Conservation (phyloP, 23 tunicate genomes). For the Aplidium turbinatum region DNA sequence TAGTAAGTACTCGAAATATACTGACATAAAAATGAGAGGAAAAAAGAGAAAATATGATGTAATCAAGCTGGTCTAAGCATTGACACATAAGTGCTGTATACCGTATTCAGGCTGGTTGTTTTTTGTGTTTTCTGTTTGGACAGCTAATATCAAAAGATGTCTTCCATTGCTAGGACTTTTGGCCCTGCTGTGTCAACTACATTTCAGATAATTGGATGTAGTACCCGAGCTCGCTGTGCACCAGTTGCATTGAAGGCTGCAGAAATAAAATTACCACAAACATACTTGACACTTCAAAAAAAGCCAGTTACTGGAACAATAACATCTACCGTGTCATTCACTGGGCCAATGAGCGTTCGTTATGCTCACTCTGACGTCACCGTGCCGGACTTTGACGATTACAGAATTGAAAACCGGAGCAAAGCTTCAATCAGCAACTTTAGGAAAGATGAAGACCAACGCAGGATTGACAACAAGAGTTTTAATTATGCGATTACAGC, state of each 20-base stretch:
- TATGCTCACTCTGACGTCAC: conserved; percentile 87
- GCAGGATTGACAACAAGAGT: conserved; percentile 61
- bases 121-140: too few species aligned
- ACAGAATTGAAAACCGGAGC: conserved; percentile 32
- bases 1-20: too few species aligned
- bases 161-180: conserved; percentile 47
- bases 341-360: conserved; percentile 62
- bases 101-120: too few species aligned
- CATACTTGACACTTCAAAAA: conserved; percentile 12
- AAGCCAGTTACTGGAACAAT: conserved; percentile 38
- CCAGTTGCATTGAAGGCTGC: conserved; percentile 36
- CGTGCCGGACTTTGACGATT: conserved; percentile 81
- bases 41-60: too few species aligned
- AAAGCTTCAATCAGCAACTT: conserved; percentile 36
- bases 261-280: conserved; percentile 25
- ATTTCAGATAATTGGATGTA: conserved; percentile 44
- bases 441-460: conserved; percentile 61
- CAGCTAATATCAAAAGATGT: too few species aligned
- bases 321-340: conserved; percentile 33
- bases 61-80: too few species aligned
- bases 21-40: too few species aligned
- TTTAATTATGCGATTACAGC: conserved; percentile 87
- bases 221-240: conserved; percentile 5
- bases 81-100: too few species aligned
- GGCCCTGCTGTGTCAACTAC: conserved; percentile 44